Evolutionary conservation across 2,888 invertebrate species (phyloP).

Genomic region (Drosophila limbata): DNA sequence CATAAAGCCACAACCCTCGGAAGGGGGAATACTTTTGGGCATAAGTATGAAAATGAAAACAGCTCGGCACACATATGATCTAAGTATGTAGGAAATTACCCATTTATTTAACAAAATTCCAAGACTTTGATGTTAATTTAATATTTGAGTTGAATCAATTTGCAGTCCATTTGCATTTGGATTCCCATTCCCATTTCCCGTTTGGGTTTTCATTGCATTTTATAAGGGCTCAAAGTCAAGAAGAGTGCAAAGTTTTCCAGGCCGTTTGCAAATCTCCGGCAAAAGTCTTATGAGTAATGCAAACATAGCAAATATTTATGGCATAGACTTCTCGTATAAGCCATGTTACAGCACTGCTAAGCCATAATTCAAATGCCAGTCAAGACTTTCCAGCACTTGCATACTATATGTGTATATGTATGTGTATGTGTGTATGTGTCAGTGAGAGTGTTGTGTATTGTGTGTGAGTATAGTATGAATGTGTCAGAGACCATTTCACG

Average conservation of each 20-base stretch:
- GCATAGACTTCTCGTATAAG: constrained; percentile 58
- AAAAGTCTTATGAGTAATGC: constrained; percentile 72
- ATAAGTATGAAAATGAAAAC: neutral
- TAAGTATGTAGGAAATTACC: constrained; percentile 27
- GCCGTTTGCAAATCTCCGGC: constrained; percentile 70
- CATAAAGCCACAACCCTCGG: no score
- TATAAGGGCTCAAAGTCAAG: constrained; percentile 42
- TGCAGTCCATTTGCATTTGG: constrained; percentile 27
- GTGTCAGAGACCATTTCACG: constrained; percentile 51
- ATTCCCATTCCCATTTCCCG: constrained; percentile 1
- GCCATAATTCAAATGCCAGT: constrained; percentile 74
- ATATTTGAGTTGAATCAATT: constrained; percentile 54
- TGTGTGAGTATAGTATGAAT: constrained; percentile 26
- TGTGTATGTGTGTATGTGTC: constrained; percentile 5
- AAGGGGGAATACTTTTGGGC: neutral
- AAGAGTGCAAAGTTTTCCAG: constrained; percentile 65
- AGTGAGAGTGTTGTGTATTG: neutral
- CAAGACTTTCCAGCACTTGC: constrained; percentile 28
- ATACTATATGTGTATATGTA: neutral
- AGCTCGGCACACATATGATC: neutral
- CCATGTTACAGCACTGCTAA: constrained; percentile 72
- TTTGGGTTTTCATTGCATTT: constrained; percentile 15
- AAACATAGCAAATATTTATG: constrained; percentile 76
- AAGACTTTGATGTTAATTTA: constrained; percentile 34
- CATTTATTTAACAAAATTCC: constrained; percentile 37